These are phyloP conservation scores for Metaphire vulgaris DNA, from an alignment of 1,140 invertebrate species.

Conservation along the genomic window DNA sequence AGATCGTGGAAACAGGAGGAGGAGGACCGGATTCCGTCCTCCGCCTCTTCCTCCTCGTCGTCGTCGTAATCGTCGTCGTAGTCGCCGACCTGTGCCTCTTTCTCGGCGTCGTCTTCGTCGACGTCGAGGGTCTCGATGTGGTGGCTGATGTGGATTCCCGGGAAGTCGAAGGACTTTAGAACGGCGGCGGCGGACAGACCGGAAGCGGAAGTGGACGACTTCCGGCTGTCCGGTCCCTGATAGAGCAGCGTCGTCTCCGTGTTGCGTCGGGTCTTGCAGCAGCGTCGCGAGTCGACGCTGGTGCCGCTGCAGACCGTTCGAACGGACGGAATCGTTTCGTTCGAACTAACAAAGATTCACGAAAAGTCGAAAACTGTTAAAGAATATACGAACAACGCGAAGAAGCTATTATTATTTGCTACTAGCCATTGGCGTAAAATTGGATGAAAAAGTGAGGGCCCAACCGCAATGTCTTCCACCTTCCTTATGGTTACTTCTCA, in stretches of 20 bases:
- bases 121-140: constrained; percentile 15
- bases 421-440: too few relatives aligned
- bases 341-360: too few relatives aligned
- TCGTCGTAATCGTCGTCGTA: neutral
- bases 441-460: too few relatives aligned
- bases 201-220: neutral
- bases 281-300: constrained; percentile 11
- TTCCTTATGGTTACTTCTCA: too few relatives aligned
- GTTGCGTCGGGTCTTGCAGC: constrained; percentile 13
- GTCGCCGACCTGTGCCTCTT: neutral
- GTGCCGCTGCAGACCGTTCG: neutral
- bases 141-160: constrained; percentile 22
- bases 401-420: too few relatives aligned
- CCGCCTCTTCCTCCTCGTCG: neutral
- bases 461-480: too few relatives aligned
- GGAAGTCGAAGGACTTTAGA: constrained; percentile 15
- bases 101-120: neutral
- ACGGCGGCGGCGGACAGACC: neutral
- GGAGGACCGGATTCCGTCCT: neutral
- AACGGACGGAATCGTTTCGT: neutral
- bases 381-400: too few relatives aligned
- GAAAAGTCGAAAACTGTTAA: too few relatives aligned
- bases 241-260: constrained; percentile 10
- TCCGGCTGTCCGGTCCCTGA: neutral
- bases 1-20: too few relatives aligned